Base-by-base conservation (phyloP, 2,888 invertebrate species). In the Epistrophe eligans region DNA sequence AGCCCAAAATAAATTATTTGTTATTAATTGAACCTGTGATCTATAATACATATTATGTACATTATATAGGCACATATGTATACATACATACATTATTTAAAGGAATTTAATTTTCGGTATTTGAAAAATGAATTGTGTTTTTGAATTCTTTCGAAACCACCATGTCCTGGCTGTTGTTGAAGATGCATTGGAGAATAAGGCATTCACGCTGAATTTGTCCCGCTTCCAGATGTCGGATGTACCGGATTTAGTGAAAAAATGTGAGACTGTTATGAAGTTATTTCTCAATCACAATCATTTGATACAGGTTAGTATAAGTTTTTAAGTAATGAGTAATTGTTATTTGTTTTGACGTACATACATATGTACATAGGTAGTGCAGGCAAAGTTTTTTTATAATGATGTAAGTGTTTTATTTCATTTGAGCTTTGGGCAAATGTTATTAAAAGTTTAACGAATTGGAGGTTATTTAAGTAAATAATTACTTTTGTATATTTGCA, bases 71-170 rank as follows among this genome's bases (percentile, higher is more conserved):
- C 13, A 13, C 40, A 13, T 24, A 24, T n/a, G 7, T 35, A 35
- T 38, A 38, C 4, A 1, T 2, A 19, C 11, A 10, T 11, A 52
- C n/a, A 17, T 48, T 8, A 8, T n/a, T 17, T 4, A 17, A 17
- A 48, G 1, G 19, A 50, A 15, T 55, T 32, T 8, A 0, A 32
- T 55, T 55, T 32, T 15, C 2, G 9, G 15, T 32, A 19, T 6
- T 32, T 55, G 8, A 28, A 55, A 79, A 24, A 95, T 95, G 95
- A 95, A 95, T 93, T 94, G 94, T 90, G 94, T 96, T 90, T 94
- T 95, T 92, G 94, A 95, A 92, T 96, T 95, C 92, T 94, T 96
- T 90, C 95, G 95, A 92, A 94, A 95, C 92, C 95, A 95, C 91
- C 95, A 95, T 90, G 95, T 95, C 90, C 91, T 95, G 90, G 95